phyloP scores from a whole-genome alignment of 2,797 vertebrate species.

The Pelochelys cantorii region DNA sequence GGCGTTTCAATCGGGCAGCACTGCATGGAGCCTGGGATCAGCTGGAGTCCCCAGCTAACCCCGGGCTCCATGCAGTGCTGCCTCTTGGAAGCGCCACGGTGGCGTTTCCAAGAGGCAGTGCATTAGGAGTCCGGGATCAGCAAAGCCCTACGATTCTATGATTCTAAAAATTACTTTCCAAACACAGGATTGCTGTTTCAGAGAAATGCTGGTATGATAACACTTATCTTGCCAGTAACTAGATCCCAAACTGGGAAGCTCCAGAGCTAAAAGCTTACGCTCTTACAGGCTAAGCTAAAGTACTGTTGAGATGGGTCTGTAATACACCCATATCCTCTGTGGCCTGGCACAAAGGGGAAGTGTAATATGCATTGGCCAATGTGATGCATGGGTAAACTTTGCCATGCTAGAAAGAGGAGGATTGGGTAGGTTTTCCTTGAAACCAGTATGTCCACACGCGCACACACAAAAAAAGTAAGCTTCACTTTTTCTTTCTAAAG shows the following conservation, averaged over 20 bases:
- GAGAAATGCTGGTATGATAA: not conserved
- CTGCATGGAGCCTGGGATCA: no score
- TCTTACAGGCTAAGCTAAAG: not conserved
- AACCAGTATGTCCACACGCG: no score
- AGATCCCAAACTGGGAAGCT: not conserved
- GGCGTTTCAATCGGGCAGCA: no score
- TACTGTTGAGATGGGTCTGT: not conserved
- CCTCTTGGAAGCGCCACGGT: no score
- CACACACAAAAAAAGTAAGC: not conserved
- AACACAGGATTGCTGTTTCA: not conserved
- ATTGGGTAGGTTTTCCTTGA: not conserved
- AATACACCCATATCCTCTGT: not conserved
- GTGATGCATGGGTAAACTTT: not conserved
- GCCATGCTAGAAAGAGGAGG: not conserved
- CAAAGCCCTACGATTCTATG: not conserved
- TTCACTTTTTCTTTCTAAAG: not conserved
- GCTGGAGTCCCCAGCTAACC: no score
- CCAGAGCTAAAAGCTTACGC: not conserved
- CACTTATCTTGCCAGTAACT: not conserved
- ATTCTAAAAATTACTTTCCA: not conserved
- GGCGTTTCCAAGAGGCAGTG: no score
- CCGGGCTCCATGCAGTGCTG: no score
- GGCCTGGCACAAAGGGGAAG: not conserved
- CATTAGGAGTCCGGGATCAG: no score
- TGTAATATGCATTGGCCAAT: not conserved